Conservation (phyloP, 2,113 vertebrate species). For the Megalops atlanticus region DNA sequence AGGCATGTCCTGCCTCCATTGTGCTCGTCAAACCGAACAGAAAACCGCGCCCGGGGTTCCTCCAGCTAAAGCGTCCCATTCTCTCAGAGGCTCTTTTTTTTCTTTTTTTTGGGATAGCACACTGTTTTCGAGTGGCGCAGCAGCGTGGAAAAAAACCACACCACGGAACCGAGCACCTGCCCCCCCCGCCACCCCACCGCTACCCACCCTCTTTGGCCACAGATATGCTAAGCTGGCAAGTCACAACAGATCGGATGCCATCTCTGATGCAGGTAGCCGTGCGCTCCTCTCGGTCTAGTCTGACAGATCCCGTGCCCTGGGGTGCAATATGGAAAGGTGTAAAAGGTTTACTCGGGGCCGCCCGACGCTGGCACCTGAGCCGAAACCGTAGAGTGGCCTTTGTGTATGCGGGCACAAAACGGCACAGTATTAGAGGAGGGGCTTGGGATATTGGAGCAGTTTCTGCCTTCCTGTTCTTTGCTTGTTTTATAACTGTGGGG, state of each 20-base stretch:
- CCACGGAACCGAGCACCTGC: conserved; percentile 1
- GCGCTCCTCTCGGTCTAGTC: conserved; percentile 3
- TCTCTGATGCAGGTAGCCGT: conserved; percentile 11
- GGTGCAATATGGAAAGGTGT: conserved; percentile 29
- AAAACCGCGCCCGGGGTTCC: conserved; percentile 15
- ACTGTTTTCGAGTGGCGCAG: neutral
- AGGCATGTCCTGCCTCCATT: conserved; percentile 76
- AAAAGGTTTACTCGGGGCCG: conserved; percentile 40
- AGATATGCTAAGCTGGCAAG: conserved; percentile 30
- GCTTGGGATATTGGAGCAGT: neutral
- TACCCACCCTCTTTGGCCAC: conserved; percentile 4
- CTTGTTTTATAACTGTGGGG: neutral
- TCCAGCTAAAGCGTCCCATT: neutral
- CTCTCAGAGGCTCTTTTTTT: neutral
- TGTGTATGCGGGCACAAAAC: neutral
- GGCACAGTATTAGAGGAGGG: neutral
- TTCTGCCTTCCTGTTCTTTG: neutral
- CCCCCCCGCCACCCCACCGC: too few relatives aligned
- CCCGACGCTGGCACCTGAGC: conserved; percentile 1
- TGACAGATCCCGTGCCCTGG: neutral
- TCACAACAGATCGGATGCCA: conserved; percentile 19
- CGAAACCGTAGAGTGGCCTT: neutral
- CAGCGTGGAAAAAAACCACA: neutral
- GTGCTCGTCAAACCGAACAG: conserved; percentile 58
- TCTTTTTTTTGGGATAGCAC: neutral